These are phyloP conservation scores for Drosophila subsilvestris DNA, from an alignment of 2,888 invertebrate genomes.

Conservation along the genomic window DNA sequence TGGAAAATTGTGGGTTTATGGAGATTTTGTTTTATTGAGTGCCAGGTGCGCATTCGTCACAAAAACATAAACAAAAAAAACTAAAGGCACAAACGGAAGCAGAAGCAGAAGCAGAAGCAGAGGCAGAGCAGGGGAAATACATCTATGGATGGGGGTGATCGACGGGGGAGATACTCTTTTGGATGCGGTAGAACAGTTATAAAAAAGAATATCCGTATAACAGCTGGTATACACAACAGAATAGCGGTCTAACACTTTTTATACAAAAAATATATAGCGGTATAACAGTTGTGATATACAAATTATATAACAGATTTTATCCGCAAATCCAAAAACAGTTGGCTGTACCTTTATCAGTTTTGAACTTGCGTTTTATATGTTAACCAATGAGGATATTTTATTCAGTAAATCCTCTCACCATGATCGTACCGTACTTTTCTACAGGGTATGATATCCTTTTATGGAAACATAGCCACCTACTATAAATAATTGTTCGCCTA, in stretches of 20 bases:
- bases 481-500: slow-evolving; percentile 26
- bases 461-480: slow-evolving; percentile 19
- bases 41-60: slow-evolving; percentile 51
- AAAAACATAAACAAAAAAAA: slow-evolving; percentile 19
- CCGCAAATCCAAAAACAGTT: no score
- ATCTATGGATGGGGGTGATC: not conserved
- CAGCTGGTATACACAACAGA: no score
- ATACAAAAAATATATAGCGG: no score
- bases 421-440: not conserved
- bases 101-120: not conserved
- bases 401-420: no score
- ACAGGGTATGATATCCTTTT: slow-evolving; percentile 15
- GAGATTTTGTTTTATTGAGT: slow-evolving; percentile 60
- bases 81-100: not conserved
- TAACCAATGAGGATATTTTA: no score
- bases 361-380: no score
- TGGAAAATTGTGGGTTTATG: slow-evolving; percentile 7
- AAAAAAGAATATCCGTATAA: no score
- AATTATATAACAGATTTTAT: no score
- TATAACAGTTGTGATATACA: no score
- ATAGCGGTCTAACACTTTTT: no score
- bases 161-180: not conserved
- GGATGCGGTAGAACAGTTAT: not conserved
- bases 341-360: no score
- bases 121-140: not conserved